A percentile compares a stretch with the other conserved stretches of the same genome.
phyloP scores from a whole-genome alignment of 2,113 vertebrate species.

The Xiphias gladius region DNA sequence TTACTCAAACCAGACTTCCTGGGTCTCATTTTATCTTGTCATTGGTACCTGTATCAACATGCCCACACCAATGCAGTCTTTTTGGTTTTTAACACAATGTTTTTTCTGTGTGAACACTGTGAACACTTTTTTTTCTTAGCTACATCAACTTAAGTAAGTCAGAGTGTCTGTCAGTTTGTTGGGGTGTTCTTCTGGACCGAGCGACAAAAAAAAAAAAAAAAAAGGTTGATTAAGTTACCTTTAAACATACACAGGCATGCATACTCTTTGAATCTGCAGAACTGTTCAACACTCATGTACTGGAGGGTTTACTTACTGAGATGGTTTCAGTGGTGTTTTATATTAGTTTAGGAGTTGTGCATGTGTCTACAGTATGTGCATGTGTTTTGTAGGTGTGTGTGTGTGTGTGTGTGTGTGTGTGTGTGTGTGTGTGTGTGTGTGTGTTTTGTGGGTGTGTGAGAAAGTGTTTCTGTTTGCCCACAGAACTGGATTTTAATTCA shows the following conservation, averaged over 20 bases:
- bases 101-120: neutral
- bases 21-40: neutral
- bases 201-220: neutral
- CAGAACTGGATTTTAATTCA: constrained; percentile 43
- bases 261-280: neutral
- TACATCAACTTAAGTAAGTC: neutral
- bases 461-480: constrained; percentile 19
- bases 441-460: constrained; percentile 15
- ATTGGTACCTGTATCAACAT: neutral
- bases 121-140: neutral
- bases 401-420: constrained; percentile 17
- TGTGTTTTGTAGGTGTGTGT: constrained; percentile 1
- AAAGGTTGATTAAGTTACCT: too few species aligned
- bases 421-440: neutral
- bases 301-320: constrained; percentile 1
- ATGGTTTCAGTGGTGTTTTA: neutral
- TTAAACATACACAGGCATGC: neutral
- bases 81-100: neutral
- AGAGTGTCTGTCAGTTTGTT: neutral
- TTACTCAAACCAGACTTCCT: constrained; percentile 2
- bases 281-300: neutral
- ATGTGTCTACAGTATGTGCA: neutral
- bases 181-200: neutral
- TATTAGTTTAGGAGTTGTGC: neutral
- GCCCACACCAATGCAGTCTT: neutral